Evolutionary conservation across 1,140 invertebrate species (phyloP).

Genomic region (Aphidius gifuensis): DNA sequence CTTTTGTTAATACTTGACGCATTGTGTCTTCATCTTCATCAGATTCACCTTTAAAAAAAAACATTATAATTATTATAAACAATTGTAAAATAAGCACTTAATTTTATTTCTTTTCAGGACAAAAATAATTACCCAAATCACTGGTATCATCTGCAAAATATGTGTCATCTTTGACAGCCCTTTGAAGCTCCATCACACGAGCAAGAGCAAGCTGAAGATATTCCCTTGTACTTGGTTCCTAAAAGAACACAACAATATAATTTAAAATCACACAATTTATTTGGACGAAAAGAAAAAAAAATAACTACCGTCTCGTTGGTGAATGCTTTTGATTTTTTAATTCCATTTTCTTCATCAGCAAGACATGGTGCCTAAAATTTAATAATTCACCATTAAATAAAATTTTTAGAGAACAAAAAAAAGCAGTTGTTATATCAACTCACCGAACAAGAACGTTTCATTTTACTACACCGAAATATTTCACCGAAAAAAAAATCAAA

Average conservation of each 20-base stretch:
- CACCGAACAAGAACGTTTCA: constrained; percentile 41
- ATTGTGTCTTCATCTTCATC: constrained; percentile 46
- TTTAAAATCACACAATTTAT: not conserved
- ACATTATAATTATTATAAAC: constrained; percentile 4
- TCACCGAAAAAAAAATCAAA: not conserved
- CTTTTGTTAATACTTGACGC: constrained; percentile 43
- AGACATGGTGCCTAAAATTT: constrained; percentile 31
- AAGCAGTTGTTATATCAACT: constrained; percentile 22
- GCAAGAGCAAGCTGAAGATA: constrained; percentile 45
- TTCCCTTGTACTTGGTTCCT: constrained; percentile 41
- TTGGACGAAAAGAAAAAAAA: not conserved
- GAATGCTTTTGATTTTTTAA: constrained; percentile 29
- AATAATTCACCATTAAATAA: not conserved
- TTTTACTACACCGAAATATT: constrained; percentile 16
- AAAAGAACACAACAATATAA: constrained; percentile 5
- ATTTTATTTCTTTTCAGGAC: too few relatives aligned
- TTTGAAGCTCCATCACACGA: constrained; percentile 44
- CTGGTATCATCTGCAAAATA: constrained; percentile 38
- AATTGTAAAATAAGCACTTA: not conserved
- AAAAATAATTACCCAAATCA: constrained; percentile 39
- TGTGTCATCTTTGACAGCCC: constrained; percentile 42
- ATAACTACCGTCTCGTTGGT: not conserved
- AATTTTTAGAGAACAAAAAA: not conserved
- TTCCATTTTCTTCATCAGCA: constrained; percentile 21
- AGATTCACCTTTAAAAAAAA: constrained; percentile 33